Evolutionary conservation across 2,113 vertebrate species (phyloP).

Genomic region (Pachyramphus minor): DNA sequence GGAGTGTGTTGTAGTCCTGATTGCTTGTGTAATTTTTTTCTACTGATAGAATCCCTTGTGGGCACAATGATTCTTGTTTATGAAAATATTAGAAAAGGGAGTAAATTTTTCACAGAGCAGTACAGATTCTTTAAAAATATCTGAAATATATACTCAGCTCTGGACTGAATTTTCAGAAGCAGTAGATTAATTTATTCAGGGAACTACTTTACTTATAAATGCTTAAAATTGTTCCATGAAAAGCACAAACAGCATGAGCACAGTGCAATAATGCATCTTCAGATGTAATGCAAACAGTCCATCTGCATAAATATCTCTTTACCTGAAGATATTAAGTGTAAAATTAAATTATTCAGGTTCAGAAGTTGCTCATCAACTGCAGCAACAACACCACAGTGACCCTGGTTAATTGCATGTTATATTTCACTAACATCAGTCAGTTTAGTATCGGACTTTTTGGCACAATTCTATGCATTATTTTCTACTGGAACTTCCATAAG

Average conservation of each 20-base stretch:
- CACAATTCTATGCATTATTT: neutral
- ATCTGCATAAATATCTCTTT: neutral
- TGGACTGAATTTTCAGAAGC: neutral
- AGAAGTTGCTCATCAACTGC: neutral
- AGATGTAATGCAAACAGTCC: neutral
- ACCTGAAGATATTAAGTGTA: constrained; percentile 3
- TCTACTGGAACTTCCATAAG: neutral
- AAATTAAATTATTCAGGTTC: neutral
- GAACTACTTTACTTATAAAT: neutral
- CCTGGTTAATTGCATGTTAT: neutral
- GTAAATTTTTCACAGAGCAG: neutral
- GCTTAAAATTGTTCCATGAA: neutral
- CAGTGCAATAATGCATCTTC: neutral
- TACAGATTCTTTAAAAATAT: neutral
- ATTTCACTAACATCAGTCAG: neutral
- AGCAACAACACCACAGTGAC: neutral
- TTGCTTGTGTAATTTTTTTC: neutral
- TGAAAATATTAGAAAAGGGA: neutral
- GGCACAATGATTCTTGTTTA: neutral
- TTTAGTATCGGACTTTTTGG: neutral
- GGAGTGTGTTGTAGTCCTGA: neutral
- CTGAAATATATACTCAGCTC: neutral
- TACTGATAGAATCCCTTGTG: neutral
- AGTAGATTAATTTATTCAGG: neutral
- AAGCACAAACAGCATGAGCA: neutral